These are phyloP conservation scores for Carlito syrichta DNA, from an alignment of 2,113 vertebrate genomes.

Conservation along the genomic window DNA sequence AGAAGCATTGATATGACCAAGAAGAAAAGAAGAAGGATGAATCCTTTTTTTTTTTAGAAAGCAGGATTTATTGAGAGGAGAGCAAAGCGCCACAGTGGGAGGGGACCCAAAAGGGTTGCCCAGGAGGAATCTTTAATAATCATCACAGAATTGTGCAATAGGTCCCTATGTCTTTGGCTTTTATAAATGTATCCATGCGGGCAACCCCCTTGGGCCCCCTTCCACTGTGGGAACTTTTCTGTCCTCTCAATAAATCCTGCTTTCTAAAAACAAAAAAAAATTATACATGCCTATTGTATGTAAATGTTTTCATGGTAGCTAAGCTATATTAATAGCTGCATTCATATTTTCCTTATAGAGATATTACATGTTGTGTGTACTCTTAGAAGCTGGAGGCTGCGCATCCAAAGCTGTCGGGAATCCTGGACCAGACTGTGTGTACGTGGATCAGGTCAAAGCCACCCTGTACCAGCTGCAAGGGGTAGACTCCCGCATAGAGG, in stretches of 20 bases:
- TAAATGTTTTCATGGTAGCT: neutral
- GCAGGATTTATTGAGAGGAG: no score
- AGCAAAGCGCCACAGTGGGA: no score
- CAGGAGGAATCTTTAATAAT: neutral
- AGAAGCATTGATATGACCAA: neutral
- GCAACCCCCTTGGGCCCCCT: no score
- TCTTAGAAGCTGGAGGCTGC: constrained; percentile 94
- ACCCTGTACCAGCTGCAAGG: constrained; percentile 91
- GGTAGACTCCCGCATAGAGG: constrained; percentile 86
- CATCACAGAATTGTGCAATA: neutral
- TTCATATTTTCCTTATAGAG: constrained; percentile 80
- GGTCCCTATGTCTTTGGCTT: neutral
- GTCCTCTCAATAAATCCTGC: no score
- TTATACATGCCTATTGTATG: neutral
- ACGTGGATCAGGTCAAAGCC: constrained; percentile 94
- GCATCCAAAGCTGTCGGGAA: constrained; percentile 87
- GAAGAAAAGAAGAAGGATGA: neutral
- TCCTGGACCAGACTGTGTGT: constrained; percentile 94
- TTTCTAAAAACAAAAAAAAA: no score
- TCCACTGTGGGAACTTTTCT: no score
- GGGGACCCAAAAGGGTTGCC: no score
- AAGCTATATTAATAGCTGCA: no score
- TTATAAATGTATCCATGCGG: no score
- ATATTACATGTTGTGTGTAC: constrained; percentile 92
- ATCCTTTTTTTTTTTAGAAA: no score